Conservation (phyloP, 2,797 vertebrate genomes). For the Mormyrops attenuatus region DNA sequence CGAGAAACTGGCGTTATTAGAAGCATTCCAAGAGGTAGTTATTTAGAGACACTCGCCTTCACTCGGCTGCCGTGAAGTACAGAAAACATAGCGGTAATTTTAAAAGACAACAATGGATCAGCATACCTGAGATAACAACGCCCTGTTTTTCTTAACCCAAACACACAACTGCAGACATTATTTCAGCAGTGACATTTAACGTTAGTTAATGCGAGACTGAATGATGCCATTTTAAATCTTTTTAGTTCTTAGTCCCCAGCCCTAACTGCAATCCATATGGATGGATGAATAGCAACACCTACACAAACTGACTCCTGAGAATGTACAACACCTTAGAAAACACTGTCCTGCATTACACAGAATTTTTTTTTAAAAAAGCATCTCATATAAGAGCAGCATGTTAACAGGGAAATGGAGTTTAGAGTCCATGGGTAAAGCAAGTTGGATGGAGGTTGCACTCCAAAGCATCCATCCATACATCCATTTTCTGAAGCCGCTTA, state of each 20-base stretch:
- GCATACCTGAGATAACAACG: background rate
- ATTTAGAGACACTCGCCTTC: conserved; percentile 5
- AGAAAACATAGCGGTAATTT: background rate
- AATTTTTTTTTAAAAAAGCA: background rate
- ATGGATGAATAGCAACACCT: background rate
- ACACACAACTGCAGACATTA: background rate
- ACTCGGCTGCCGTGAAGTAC: background rate
- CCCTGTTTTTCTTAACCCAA: background rate
- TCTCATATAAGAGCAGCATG: background rate
- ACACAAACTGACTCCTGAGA: background rate
- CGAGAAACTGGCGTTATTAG: conserved; percentile 9
- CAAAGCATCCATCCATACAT: too few relatives aligned
- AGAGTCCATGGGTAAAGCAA: background rate
- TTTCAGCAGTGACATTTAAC: background rate
- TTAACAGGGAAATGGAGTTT: background rate
- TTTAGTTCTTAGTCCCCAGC: background rate
- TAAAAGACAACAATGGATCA: background rate
- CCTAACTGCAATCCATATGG: background rate
- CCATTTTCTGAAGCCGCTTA: too few relatives aligned
- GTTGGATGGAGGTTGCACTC: background rate
- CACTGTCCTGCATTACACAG: background rate
- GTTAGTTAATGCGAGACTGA: background rate
- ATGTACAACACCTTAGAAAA: background rate
- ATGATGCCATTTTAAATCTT: background rate
- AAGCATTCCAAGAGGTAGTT: conserved; percentile 18